phyloP scores from a whole-genome alignment of 2,888 invertebrate genomes.

The Dryocosmus kuriphilus region DNA sequence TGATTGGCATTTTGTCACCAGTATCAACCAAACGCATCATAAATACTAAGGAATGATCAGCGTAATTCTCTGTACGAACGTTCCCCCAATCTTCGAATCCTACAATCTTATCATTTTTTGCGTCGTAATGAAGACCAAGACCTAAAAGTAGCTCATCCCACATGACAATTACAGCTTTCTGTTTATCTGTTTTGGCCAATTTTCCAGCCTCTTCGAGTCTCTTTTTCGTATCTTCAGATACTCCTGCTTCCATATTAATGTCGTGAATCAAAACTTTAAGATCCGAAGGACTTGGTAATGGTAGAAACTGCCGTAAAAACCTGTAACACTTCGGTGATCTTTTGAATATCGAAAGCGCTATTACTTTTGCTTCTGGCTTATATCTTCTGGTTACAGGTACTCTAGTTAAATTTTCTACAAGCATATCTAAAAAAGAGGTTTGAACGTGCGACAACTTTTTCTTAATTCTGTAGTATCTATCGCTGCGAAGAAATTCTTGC shows the following conservation, averaged over 20 bases:
- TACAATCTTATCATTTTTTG: not conserved
- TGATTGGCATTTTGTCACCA: slow-evolving; percentile 48
- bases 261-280: not conserved
- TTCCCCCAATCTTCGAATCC: slow-evolving; percentile 42
- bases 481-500: not conserved
- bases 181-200: not conserved
- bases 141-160: slow-evolving; percentile 1
- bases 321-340: not conserved
- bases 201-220: not conserved
- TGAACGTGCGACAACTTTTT: no score
- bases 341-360: not conserved
- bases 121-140: not conserved
- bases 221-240: not conserved
- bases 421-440: not conserved
- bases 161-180: slow-evolving; percentile 4
- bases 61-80: slow-evolving; percentile 1
- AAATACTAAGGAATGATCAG: slow-evolving; percentile 51
- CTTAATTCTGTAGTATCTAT: not conserved
- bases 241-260: not conserved
- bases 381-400: not conserved
- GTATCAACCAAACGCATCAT: slow-evolving; percentile 46
- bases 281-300: not conserved
- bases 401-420: not conserved
- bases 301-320: not conserved
- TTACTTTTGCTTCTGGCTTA: not conserved